These are phyloP conservation scores for Neomonachus schauinslandi DNA, from an alignment of 2,113 vertebrate species.

Conservation along the genomic window DNA sequence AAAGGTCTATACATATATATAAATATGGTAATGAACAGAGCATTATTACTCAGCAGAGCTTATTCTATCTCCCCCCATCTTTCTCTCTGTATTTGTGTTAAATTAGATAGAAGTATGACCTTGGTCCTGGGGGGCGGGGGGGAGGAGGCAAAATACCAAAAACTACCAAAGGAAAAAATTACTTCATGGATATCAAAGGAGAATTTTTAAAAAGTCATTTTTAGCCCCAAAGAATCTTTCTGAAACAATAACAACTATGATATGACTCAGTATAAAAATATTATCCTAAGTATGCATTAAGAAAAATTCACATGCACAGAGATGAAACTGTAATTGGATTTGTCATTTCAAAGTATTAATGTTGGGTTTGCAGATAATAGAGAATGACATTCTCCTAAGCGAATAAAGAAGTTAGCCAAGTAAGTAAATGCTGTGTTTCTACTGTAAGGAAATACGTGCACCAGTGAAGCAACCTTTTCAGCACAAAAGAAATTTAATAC, in stretches of 20 bases:
- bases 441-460: constrained; percentile 85
- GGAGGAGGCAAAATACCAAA: neutral
- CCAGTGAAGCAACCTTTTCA: constrained; percentile 84
- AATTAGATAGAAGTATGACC: neutral
- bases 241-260: constrained; percentile 66
- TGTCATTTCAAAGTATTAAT: constrained; percentile 82
- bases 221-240: constrained; percentile 43
- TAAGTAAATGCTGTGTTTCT: constrained; percentile 83
- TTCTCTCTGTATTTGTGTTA: neutral
- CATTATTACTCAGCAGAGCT: neutral
- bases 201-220: constrained; percentile 63
- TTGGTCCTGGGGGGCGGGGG: accelerated
- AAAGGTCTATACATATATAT: neutral
- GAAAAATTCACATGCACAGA: constrained; percentile 24
- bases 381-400: constrained; percentile 75
- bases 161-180: constrained; percentile 49
- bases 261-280: constrained; percentile 56
- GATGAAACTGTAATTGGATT: constrained; percentile 75
- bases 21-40: neutral
- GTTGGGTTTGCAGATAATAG: constrained; percentile 78
- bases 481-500: constrained; percentile 86
- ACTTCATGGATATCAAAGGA: constrained; percentile 40
- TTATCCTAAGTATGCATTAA: constrained; percentile 52
- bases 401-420: constrained; percentile 81
- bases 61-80: neutral